Conservation (phyloP, 2,888 invertebrate genomes). For the Molorchus minor region DNA sequence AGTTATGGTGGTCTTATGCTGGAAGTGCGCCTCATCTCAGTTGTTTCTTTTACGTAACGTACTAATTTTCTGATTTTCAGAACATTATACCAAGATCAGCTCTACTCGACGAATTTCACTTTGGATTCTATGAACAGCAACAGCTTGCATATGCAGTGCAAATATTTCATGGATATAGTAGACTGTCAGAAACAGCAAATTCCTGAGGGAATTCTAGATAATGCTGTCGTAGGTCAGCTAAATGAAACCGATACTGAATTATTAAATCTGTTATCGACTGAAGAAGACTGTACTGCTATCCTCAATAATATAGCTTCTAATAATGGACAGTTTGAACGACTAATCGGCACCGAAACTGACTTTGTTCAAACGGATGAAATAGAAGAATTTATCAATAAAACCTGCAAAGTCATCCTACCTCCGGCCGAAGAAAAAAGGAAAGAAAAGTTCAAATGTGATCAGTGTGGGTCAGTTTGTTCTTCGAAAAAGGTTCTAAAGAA, state of each 20-base stretch:
- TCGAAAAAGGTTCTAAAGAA: slow-evolving; percentile 57
- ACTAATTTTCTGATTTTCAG: slow-evolving; percentile 48
- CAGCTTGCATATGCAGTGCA: slow-evolving; percentile 40
- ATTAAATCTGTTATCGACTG: slow-evolving; percentile 56
- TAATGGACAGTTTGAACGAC: slow-evolving; percentile 56
- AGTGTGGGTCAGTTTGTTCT: slow-evolving; percentile 53
- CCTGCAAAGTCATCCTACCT: slow-evolving; percentile 20
- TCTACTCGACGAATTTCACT: slow-evolving; percentile 48
- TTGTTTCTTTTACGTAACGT: not conserved
- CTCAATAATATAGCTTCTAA: slow-evolving; percentile 58
- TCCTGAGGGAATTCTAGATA: slow-evolving; percentile 49
- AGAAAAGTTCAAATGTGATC: slow-evolving; percentile 52
- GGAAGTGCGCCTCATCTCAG: not conserved
- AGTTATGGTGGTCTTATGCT: not conserved
- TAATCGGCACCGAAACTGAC: slow-evolving; percentile 51
- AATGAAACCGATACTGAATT: slow-evolving; percentile 58
- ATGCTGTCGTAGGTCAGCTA: slow-evolving; percentile 53
- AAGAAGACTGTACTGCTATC: slow-evolving; percentile 58
- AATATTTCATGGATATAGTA: slow-evolving; percentile 51
- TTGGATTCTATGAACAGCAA: slow-evolving; percentile 39
- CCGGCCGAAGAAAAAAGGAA: slow-evolving; percentile 16
- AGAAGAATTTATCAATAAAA: slow-evolving; percentile 38
- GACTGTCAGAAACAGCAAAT: slow-evolving; percentile 46
- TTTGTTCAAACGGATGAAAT: slow-evolving; percentile 43
- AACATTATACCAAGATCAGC: slow-evolving; percentile 43